Evolutionary conservation across 2,888 invertebrate genomes (phyloP).

Genomic region (Protodeltote pygarga): DNA sequence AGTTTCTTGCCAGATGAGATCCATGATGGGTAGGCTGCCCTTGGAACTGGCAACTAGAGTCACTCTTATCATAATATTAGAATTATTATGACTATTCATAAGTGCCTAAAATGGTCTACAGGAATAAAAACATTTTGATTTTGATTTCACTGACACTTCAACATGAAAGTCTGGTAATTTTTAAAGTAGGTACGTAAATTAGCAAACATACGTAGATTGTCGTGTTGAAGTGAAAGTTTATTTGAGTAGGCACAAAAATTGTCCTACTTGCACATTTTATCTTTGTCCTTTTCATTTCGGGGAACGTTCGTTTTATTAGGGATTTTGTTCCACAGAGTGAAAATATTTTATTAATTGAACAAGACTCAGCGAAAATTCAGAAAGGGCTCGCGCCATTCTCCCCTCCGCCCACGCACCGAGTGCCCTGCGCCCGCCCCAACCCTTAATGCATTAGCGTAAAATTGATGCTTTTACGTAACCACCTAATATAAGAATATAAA

Average conservation of each 20-base stretch:
- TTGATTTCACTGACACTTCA: no score
- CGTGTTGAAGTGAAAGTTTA: no score
- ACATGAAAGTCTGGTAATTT: no score
- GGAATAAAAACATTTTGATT: no score
- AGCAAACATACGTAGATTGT: no score
- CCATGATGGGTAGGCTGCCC: no score
- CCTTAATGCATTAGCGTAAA: slow-evolving; percentile 40
- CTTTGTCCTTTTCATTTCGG: slow-evolving; percentile 7
- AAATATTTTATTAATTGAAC: slow-evolving; percentile 59
- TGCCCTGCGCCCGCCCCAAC: slow-evolving; percentile 25
- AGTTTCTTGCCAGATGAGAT: no score
- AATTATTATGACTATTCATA: no score
- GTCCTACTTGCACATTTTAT: slow-evolving; percentile 10
- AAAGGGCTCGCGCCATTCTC: slow-evolving; percentile 39
- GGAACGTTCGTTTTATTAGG: slow-evolving; percentile 20
- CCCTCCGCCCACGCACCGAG: slow-evolving; percentile 33
- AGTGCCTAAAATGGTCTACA: no score
- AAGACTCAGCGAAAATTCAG: slow-evolving; percentile 57
- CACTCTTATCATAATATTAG: no score
- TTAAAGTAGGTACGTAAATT: no score
- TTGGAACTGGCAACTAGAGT: no score
- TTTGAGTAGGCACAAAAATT: neutral
- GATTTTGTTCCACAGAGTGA: slow-evolving; percentile 33
- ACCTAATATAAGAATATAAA: slow-evolving; percentile 8
- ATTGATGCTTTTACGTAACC: slow-evolving; percentile 21